Percentiles rank a stretch among this genome's conserved stretches.
phyloP scores from a whole-genome alignment of 2,888 invertebrate species.

The Pimpla rufipes region DNA sequence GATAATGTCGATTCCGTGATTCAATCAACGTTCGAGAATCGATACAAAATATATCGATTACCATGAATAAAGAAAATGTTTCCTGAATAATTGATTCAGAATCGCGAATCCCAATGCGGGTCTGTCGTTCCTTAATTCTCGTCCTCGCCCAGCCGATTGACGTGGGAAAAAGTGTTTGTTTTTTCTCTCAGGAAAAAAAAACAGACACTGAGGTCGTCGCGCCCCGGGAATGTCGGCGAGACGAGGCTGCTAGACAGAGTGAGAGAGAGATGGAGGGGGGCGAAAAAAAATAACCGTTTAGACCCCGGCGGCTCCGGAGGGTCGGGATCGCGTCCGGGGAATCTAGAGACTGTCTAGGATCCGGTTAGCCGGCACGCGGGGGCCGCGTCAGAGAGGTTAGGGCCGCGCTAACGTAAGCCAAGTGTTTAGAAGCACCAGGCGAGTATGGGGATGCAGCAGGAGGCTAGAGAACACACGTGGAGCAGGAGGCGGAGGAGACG shows the following conservation, averaged over 20 bases:
- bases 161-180: constrained; percentile 42
- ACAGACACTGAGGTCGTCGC: not conserved
- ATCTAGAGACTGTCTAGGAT: constrained; percentile 50
- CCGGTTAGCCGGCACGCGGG: constrained; percentile 8
- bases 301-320: not conserved
- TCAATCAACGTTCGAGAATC: no score
- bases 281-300: constrained; percentile 4
- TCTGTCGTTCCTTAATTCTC: no score
- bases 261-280: no score
- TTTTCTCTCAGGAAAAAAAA: no score
- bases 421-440: constrained; percentile 83
- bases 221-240: constrained; percentile 21
- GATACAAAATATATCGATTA: no score
- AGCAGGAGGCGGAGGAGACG: constrained; percentile 66
- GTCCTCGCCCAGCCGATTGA: constrained; percentile 1
- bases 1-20: no score
- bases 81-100: no score
- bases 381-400: constrained; percentile 74
- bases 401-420: constrained; percentile 76
- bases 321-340: constrained; percentile 23
- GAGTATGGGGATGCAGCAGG: constrained; percentile 77
- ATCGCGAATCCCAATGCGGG: no score
- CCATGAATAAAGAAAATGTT: no score
- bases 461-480: constrained; percentile 71
- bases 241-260: not conserved